A percentile compares a stretch with the other conserved stretches of the same genome.
Evolutionary conservation across 2,113 vertebrate species (phyloP).

Genomic region (Microtus pennsylvanicus): DNA sequence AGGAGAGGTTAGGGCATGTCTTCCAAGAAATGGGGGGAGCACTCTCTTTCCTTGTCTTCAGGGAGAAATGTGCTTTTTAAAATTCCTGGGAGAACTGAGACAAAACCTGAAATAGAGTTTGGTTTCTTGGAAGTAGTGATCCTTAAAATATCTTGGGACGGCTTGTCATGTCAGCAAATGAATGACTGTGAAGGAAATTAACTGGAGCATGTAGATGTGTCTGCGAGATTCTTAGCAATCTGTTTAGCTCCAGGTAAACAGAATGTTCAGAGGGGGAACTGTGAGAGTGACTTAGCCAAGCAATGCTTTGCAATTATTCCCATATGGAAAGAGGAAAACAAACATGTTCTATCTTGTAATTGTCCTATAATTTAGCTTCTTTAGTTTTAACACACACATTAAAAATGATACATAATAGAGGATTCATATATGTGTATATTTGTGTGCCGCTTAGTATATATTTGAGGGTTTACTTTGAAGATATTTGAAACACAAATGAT

Average conservation of each 20-base stretch:
- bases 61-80: neutral
- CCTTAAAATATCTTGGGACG: slow-evolving; percentile 33
- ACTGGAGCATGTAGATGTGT: slow-evolving; percentile 6
- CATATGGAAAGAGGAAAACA: slow-evolving; percentile 38
- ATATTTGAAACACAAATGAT: neutral
- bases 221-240: slow-evolving; percentile 42
- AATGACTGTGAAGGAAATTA: slow-evolving; percentile 62
- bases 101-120: slow-evolving; percentile 39
- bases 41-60: neutral
- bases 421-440: neutral
- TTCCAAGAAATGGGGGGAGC: neutral
- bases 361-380: slow-evolving; percentile 22
- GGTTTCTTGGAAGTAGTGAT: slow-evolving; percentile 10
- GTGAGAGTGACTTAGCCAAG: neutral
- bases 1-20: neutral
- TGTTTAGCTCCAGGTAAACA: slow-evolving; percentile 64
- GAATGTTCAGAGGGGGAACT: slow-evolving; percentile 28
- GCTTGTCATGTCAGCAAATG: slow-evolving; percentile 58
- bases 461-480: neutral
- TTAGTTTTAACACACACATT: neutral
- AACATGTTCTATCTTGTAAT: neutral
- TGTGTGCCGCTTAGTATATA: neutral
- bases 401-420: neutral
- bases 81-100: slow-evolving; percentile 5
- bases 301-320: slow-evolving; percentile 45